Conservation (phyloP, 2,888 invertebrate species). For the Xylota segnis region DNA sequence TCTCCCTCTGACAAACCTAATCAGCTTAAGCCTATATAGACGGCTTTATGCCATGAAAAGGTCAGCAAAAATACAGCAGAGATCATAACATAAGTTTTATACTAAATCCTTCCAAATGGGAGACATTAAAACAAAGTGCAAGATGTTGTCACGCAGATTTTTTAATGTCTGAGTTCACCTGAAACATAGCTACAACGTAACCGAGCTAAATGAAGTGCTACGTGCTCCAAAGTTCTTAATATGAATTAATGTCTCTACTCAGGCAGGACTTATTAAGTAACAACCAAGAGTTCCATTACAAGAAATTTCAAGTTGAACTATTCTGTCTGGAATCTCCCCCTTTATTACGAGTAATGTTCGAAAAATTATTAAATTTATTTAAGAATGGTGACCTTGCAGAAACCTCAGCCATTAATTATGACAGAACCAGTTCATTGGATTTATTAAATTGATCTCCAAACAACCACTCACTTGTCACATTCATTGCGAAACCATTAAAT, state of each 20-base stretch:
- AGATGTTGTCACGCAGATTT: constrained; percentile 2
- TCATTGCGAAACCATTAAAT: constrained; percentile 4
- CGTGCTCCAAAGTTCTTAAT: not conserved
- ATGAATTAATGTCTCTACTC: constrained; percentile 13
- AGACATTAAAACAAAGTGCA: not conserved
- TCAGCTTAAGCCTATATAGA: too few relatives aligned
- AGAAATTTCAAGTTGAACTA: constrained; percentile 21
- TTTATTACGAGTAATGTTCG: constrained; percentile 8
- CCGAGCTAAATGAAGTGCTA: not conserved
- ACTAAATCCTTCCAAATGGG: not conserved
- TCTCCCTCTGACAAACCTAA: too few relatives aligned
- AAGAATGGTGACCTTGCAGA: not conserved
- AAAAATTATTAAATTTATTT: constrained; percentile 22
- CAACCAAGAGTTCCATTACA: not conserved
- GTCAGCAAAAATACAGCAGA: not conserved
- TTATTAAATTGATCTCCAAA: constrained; percentile 11
- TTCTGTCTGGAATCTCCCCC: not conserved
- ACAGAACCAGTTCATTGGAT: not conserved
- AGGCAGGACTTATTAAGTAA: constrained; percentile 2
- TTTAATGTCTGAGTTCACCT: not conserved
- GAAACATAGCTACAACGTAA: not conserved
- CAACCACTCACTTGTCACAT: constrained; percentile 31
- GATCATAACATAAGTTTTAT: not conserved
- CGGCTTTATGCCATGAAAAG: not conserved
- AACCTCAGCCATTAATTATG: constrained; percentile 16